Evolutionary conservation across 1,140 invertebrate species (phyloP), one percentile per base, ranked within the genome.

Genomic region (Zaprionus taronus): DNA sequence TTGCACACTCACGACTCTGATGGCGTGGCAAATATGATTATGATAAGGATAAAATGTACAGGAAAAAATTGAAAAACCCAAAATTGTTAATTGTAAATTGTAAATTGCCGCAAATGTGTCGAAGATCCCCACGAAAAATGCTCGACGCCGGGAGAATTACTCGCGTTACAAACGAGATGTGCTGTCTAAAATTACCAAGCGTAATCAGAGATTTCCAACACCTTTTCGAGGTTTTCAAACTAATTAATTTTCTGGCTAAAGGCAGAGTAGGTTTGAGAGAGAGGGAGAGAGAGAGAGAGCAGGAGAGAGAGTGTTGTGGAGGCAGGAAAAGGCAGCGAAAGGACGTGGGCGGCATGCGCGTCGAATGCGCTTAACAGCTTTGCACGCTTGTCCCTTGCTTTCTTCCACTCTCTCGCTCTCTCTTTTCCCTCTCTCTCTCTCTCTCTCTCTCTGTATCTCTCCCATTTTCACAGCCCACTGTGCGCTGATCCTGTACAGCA

Each of bases 181-280:
- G 68, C 53, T 53, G 70, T 81, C 69, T 89, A 79, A 74, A 90
- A 90, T 89, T 89, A 81, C 85, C 61, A 53, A 60, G 63, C 60
- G 84, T 84, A 89, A 89, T 89, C 79, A 77, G 85, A 89, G 85
- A 89, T 89, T 89, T 90, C 85, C 86, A 90, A 82, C 85, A 89
- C 85, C 85, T 89, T 90, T 83, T 68, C 53, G 31, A 22, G 51
- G 47, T 36, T 70, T 71, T 66, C 62, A 81, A 20, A 76, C 74
- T 81, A 89, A 87, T 89, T 89, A 81, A 90, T 84, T 79, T 74
- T 84, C 60, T 51, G 22, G 17, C 2, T 17, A 44, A 28, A n/a
- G 22, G 34, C 36, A 57, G 6, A 34, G 38, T 17, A 47, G 5
- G 12, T 11, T 34, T 11, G 49, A 66, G 36, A 22, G 60, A 28